Evolutionary conservation across 2,797 vertebrate genomes (phyloP).

Genomic region (Setipinna tenuifilis): DNA sequence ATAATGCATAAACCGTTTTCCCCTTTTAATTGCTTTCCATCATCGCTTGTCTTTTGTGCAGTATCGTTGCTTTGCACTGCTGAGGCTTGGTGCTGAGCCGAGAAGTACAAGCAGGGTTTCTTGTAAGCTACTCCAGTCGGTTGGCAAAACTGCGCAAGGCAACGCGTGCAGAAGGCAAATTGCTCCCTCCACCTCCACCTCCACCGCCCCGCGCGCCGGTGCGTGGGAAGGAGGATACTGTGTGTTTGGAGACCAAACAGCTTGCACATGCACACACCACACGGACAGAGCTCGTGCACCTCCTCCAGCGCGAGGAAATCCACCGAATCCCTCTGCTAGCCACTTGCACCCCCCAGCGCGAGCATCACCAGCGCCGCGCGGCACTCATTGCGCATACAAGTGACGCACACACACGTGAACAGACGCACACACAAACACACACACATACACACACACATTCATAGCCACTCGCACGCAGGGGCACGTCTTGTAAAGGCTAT

Average conservation of each 20-base stretch:
- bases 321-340: not conserved
- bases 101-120: too few relatives aligned
- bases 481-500: not conserved
- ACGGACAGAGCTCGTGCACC: not conserved
- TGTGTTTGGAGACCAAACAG: constrained; percentile 24
- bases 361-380: constrained; percentile 11
- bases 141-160: not conserved
- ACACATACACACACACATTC: not conserved
- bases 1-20: too few relatives aligned
- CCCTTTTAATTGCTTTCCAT: too few relatives aligned
- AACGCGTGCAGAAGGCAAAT: not conserved
- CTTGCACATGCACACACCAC: too few relatives aligned
- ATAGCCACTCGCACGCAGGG: not conserved
- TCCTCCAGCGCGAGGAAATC: constrained; percentile 16
- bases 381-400: not conserved
- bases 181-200: not conserved
- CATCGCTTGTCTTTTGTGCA: not conserved
- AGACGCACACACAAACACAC: not conserved
- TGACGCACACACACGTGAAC: constrained; percentile 12
- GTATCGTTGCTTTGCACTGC: not conserved
- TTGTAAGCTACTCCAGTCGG: too few relatives aligned
- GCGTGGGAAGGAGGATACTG: not conserved
- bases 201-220: not conserved
- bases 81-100: not conserved
- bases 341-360: not conserved